Base-by-base conservation (phyloP, 2,113 vertebrate genomes). In the Crocuta crocuta region DNA sequence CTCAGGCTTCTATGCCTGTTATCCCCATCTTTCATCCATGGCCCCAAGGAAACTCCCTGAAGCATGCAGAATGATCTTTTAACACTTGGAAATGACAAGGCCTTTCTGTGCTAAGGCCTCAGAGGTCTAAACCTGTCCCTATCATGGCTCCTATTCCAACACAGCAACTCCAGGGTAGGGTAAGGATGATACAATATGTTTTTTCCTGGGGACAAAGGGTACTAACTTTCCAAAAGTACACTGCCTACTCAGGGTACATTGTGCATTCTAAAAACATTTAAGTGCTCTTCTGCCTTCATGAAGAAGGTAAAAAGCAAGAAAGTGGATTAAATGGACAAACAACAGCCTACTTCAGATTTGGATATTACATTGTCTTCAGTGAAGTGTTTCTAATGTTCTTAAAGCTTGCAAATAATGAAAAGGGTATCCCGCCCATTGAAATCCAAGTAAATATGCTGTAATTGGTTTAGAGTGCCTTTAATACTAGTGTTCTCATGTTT, bases 391-490 rank as follows among this genome's bases (percentile, higher is more conserved):
- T 97, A 96, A 98, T 97, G 97, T 98, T 98, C 98, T 96, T 78
- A 74, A 97, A 91, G 92, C 86, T 94, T 97, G 91, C 87, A 88
- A 97, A 98, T 97, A 98, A 97, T 97, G 96, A 97, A 97, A 97
- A 97, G 97, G 97, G 97, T 97, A 80, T 83, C 83, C 96, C 94
- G 79, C 79, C 70, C 85, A 96, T 73, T 96, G 97, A 98, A 97
- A 98, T 92, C 85, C 82, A 94, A 97, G 97, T 96, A 97, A 97
- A 98, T 97, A 98, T 39, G 73, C 95, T 89, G 58, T 98, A 97
- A 98, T 98, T 98, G 97, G 95, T 97, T 98, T 97, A 71, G 89
- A 98, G 98, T 98, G 96, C 91, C 89, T 98, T 97, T 97, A 97
- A 98, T 97, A 97, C 96, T 71, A 97, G 96, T 97, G 95, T 97